A percentile compares a stretch with the other conserved stretches of the same genome.
Evolutionary conservation across 2,797 vertebrate genomes (phyloP).

Genomic region (Gymnothorax reevesii): DNA sequence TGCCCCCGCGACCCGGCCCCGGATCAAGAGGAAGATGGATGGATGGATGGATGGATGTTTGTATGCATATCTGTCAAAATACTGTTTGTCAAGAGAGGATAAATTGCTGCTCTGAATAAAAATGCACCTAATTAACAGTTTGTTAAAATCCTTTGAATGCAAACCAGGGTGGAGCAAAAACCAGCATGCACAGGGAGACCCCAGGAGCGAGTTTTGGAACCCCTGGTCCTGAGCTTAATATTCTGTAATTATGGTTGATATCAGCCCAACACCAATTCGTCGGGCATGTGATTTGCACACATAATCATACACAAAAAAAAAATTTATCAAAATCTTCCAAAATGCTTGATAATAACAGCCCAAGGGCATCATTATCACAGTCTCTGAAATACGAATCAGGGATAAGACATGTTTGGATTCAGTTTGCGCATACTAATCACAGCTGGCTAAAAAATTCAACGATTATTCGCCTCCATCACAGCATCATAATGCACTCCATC

Average conservation of each 20-base stretch:
- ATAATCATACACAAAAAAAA: neutral
- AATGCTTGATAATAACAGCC: neutral
- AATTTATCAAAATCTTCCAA: neutral
- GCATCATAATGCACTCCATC: neutral
- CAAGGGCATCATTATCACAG: neutral
- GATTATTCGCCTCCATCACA: neutral
- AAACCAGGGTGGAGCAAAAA: too few relatives aligned
- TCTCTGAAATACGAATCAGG: neutral
- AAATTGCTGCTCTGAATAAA: too few relatives aligned
- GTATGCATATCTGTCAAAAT: too few relatives aligned
- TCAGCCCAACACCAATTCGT: neutral
- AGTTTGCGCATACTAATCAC: neutral
- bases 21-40: too few relatives aligned
- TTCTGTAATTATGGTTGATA: neutral
- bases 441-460: neutral
- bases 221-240: neutral
- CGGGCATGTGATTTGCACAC: neutral
- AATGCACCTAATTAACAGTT: too few relatives aligned
- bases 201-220: too few relatives aligned
- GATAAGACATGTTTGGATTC: neutral
- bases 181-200: too few relatives aligned
- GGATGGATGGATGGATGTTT: too few relatives aligned
- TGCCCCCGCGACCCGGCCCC: too few relatives aligned
- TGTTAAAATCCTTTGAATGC: too few relatives aligned
- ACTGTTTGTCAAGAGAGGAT: too few relatives aligned